Evolutionary conservation across 2,888 invertebrate genomes (phyloP), one percentile per base, ranked within the genome.

Genomic region (Steinernema hermaphroditum): DNA sequence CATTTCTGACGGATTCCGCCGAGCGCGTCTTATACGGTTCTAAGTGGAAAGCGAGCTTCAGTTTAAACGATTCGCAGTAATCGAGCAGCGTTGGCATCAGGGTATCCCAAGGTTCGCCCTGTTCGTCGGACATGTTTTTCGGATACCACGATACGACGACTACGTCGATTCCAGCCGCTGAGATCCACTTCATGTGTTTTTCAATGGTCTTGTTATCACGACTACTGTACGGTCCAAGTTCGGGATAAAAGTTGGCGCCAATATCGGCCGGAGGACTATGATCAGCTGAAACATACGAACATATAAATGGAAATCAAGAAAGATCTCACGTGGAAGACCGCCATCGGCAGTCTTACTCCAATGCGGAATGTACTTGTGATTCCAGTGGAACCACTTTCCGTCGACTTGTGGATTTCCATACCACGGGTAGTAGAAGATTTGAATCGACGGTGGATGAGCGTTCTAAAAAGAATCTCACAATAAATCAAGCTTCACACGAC

Each of bases 181-280:
- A 88, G 16, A 91, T 89, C 85, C 91, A 90, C 77, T 89, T 87
- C 89, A 91, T 90, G 79, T 91, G 91, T 70, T 88, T 87, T 29
- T 89, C 87, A 43, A 91, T 75, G 16, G 77, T 76, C 12, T 16
- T 70, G 2, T 72, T 71, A 72, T 82, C 77, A 16, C 77, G 70
- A 44, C 77, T 77, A 54, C 90, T 90, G 84, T 90, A 90, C 44
- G 89, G 88, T 0, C 90, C 90, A 14, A 90, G 83, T 50, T 84
- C 74, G 8, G 90, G 90, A 80, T 89, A 90, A 80, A 87, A 90
- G 80, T 88, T 89, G 9, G 90, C 87, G 0, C 89, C 90, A 68
- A 90, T 88, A 79, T 90, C 90, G 70, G 88, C 87, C 0, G 90
- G 91, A 0, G 91, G 90, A 41, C 83, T 79, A 81, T 91, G 90